Percentiles rank a stretch among this genome's conserved stretches.
phyloP scores from a whole-genome alignment of 2,113 vertebrate species.

The Rhynchopsitta pachyrhyncha region DNA sequence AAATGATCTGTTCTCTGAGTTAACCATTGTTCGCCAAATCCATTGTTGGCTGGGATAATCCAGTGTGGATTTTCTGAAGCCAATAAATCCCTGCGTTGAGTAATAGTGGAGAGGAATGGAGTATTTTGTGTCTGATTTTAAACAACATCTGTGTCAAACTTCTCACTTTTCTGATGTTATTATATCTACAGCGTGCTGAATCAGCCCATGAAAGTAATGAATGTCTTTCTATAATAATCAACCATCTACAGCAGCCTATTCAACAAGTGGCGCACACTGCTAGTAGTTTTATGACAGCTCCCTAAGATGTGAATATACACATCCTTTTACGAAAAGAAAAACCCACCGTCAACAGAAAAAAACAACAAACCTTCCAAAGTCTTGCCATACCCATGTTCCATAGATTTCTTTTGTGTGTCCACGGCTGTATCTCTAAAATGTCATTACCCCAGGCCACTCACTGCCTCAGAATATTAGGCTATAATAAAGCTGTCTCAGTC shows the following conservation, averaged over 20 bases:
- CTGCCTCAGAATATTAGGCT: conserved; percentile 37
- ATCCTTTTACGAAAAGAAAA: conserved; percentile 36
- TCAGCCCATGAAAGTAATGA: not conserved
- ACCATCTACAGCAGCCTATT: not conserved
- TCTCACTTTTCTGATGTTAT: not conserved
- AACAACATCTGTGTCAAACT: not conserved
- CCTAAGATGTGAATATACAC: not conserved
- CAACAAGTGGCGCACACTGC: not conserved
- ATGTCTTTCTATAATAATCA: not conserved
- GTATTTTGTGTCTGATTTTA: not conserved
- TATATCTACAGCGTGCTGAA: not conserved
- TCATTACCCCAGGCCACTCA: conserved; percentile 23
- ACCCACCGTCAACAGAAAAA: not conserved
- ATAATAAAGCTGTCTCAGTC: conserved; percentile 50
- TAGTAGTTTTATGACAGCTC: conserved; percentile 21
- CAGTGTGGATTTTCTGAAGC: not conserved
- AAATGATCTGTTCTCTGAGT: not conserved
- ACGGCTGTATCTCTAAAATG: conserved; percentile 35
- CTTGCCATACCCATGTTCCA: conserved; percentile 24
- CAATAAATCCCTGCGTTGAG: not conserved
- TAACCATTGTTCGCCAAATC: not conserved
- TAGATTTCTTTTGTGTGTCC: conserved; percentile 34
- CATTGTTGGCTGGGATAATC: not conserved
- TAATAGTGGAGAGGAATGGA: not conserved
- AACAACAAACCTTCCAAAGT: not conserved